Evolutionary conservation across 2,888 invertebrate species (phyloP), one percentile per base, ranked within the genome.

Genomic region (Callyntrura guangdongensis): DNA sequence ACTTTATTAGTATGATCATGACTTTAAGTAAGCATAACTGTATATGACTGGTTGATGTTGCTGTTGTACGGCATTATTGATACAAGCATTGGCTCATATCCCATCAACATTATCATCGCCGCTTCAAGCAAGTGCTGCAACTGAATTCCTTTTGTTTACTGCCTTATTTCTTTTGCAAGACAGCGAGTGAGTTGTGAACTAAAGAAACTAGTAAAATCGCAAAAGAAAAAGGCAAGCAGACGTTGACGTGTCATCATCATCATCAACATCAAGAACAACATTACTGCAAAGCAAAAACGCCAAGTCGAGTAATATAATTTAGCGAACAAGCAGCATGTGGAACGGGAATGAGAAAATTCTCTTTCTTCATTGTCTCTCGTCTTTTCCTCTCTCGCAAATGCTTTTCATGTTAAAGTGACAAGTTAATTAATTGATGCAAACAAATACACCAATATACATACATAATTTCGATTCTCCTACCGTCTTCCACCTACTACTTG

Each of bases 371-470:
- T 59, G 22, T 77, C 47, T 77, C 45, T 56, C 49, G 27, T 27
- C 49, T 47, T 61, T 45, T 59, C 25, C 49, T 84, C 49, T 83
- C 14, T 47, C 14, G 56, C 69, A 72, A 83, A 85, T 64, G 67
- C 85, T 25, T 85, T 49, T 89, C 85, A 89, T 85, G 89, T 82
- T 69, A 61, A 85, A 79, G 84, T 89, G 89, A 89, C 89, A 89
- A 49, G 89, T 79, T 89, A 89, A 89, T 89, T 89, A 89, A 89
- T 89, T 89, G 89, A 89, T 85, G 69, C 89, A 84, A 89, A 89
- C 89, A 89, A 85, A 84, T 79, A 77, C 17, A 85, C 84, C 49
- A 36, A 77, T 89, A 77, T n/a, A 61, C 56, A n/a, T 45, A 77
- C 20, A 69, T 1, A 20, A 77, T 77, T 22, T 11, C 12, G 17